Percentiles rank a stretch among this genome's conserved stretches.
phyloP scores from a whole-genome alignment of 2,888 invertebrate genomes.

The Gerris lacustris region DNA sequence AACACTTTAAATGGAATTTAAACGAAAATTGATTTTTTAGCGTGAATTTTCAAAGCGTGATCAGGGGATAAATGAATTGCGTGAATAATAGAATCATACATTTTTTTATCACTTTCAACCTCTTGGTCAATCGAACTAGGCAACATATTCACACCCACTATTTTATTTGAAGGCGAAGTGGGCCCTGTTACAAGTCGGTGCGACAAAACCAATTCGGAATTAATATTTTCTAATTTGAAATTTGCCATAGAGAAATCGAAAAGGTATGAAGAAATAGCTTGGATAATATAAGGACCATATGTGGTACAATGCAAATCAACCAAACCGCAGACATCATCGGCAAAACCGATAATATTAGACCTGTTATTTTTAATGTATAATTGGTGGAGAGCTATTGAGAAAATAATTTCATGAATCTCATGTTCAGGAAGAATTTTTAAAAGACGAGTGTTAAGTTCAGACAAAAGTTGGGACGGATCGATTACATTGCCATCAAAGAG shows the following conservation, averaged over 20 bases:
- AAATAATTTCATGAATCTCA: neutral
- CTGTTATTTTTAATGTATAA: neutral
- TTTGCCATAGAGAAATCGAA: neutral
- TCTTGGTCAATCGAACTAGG: neutral
- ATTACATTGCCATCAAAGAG: neutral
- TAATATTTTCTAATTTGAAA: neutral
- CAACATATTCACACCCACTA: neutral
- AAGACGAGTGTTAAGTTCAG: neutral
- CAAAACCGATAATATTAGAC: neutral
- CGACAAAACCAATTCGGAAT: neutral
- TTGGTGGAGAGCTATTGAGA: neutral
- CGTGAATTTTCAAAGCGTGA: neutral
- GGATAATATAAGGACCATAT: neutral
- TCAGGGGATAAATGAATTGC: neutral
- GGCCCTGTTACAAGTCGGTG: neutral
- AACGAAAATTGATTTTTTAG: neutral
- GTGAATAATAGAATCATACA: neutral
- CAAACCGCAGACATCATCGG: neutral
- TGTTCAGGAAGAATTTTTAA: neutral
- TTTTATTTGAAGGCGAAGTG: neutral
- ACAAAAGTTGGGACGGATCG: neutral
- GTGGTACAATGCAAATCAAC: neutral
- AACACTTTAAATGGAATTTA: neutral
- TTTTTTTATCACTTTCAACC: neutral
- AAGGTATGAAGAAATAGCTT: neutral